phyloP scores from a whole-genome alignment of 2,888 invertebrate species.

The Nasonia oneida region DNA sequence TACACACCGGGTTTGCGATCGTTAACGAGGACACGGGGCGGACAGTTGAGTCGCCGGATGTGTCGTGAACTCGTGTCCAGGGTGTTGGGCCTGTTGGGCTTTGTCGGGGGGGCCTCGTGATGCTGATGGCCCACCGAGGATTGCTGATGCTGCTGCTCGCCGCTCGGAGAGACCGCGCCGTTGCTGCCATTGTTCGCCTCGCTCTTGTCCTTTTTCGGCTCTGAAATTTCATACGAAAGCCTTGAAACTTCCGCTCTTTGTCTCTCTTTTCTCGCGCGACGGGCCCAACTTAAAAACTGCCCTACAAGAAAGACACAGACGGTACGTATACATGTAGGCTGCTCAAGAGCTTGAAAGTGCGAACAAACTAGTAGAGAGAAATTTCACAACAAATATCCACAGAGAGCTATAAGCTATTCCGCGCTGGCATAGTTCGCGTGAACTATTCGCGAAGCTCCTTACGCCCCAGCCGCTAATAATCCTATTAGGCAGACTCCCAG shows the following conservation, averaged over 20 bases:
- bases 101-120: constrained; percentile 66
- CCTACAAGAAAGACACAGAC: no score
- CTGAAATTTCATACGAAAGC: constrained; percentile 81
- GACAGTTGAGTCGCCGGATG: constrained; percentile 66
- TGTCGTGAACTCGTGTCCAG: constrained; percentile 83
- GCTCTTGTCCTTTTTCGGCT: constrained; percentile 96
- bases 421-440: background rate
- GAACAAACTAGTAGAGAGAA: background rate
- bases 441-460: constrained; percentile 8
- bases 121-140: constrained; percentile 18
- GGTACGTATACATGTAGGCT: no score
- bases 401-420: background rate
- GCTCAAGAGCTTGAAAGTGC: no score
- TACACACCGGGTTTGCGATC: constrained; percentile 51
- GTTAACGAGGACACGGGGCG: constrained; percentile 57
- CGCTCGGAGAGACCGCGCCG: constrained; percentile 84
- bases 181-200: constrained; percentile 83
- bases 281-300: background rate
- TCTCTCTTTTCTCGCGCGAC: background rate
- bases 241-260: constrained; percentile 9
- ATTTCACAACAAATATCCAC: background rate
- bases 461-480: background rate
- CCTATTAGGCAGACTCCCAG: background rate
- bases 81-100: constrained; percentile 90
- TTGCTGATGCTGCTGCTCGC: constrained; percentile 77